Conservation (phyloP, 2,113 vertebrate species). For the Willisornis vidua region DNA sequence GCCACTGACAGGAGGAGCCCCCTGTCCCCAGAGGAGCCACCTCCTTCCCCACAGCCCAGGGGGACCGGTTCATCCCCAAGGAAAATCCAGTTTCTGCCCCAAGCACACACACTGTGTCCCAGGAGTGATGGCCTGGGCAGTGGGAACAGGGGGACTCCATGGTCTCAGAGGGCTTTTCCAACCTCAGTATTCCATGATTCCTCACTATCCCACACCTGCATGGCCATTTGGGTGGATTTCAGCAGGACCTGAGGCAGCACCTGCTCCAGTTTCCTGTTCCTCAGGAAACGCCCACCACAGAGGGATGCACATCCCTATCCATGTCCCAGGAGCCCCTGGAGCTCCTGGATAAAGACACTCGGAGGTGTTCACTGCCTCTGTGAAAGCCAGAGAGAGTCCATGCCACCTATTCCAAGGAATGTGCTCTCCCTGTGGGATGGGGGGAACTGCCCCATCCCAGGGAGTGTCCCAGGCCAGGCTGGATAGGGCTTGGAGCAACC, state of each 20-base stretch:
- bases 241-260: neutral
- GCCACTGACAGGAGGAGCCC: neutral
- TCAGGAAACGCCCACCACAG: neutral
- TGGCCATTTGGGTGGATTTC: neutral
- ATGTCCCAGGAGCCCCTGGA: neutral
- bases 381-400: neutral
- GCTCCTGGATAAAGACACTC: neutral
- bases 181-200: neutral
- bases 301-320: rapidly evolving
- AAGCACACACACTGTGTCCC: neutral
- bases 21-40: neutral
- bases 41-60: neutral
- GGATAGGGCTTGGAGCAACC: neutral
- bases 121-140: neutral
- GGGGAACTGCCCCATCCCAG: neutral
- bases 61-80: neutral
- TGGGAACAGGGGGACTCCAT: neutral
- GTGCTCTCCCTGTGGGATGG: neutral
- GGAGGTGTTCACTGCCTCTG: rapidly evolving
- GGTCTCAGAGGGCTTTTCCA: neutral
- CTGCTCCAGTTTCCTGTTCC: neutral
- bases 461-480: neutral
- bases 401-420: neutral
- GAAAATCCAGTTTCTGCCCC: neutral
- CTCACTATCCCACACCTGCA: rapidly evolving